A percentile compares a stretch with the other conserved stretches of the same genome.
Conservation (phyloP, 1,140 invertebrate genomes). For the Samia ricini region DNA sequence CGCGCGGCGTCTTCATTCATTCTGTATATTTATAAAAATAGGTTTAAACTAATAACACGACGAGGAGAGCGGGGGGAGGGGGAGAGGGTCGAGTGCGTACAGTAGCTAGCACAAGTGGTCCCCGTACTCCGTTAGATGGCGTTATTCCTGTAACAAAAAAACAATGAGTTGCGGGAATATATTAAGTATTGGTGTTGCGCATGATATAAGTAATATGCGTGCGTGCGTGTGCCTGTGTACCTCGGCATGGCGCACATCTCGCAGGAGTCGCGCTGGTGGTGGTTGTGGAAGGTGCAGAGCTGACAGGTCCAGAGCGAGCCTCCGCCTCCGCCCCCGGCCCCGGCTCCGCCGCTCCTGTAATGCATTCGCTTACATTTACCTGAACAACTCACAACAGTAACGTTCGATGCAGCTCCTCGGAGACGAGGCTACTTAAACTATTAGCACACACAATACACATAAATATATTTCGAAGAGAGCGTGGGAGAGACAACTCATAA, state of each 20-base stretch:
- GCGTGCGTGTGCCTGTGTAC: slow-evolving; percentile 40
- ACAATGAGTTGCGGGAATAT: too few relatives aligned
- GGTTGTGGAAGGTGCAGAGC: slow-evolving; percentile 96
- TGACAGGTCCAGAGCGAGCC: slow-evolving; percentile 90
- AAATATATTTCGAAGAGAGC: too few relatives aligned
- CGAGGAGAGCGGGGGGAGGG: neutral
- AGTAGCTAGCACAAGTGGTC: neutral
- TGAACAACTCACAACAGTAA: too few relatives aligned
- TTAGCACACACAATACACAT: too few relatives aligned
- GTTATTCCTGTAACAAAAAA: slow-evolving; percentile 40
- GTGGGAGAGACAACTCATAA: too few relatives aligned
- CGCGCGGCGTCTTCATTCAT: neutral
- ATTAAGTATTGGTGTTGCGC: too few relatives aligned
- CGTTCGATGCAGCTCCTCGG: too few relatives aligned
- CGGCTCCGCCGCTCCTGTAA: slow-evolving; percentile 12
- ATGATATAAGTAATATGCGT: neutral
- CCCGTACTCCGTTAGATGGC: slow-evolving; percentile 33
- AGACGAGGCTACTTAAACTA: too few relatives aligned
- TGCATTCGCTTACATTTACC: slow-evolving; percentile 14
- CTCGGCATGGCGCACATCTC: slow-evolving; percentile 96
- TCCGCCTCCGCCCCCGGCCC: neutral
- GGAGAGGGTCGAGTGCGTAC: neutral
- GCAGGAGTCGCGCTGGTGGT: slow-evolving; percentile 84
- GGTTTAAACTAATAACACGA: neutral
- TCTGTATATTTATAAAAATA: too few relatives aligned